phyloP scores from a whole-genome alignment of 1,140 invertebrate species.

The Formica exsecta region DNA sequence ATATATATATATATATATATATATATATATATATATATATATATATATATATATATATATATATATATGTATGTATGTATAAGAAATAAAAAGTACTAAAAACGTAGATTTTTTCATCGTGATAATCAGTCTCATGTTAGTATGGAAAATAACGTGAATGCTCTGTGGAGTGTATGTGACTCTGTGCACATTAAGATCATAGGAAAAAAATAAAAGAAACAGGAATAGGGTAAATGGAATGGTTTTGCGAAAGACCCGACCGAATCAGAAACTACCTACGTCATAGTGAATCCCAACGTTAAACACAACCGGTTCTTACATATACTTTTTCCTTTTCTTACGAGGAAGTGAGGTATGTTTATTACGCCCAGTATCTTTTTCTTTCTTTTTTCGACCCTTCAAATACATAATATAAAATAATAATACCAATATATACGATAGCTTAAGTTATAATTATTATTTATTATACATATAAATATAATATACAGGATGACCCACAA shows the following conservation, averaged over 20 bases:
- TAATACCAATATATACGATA: background rate
- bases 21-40: background rate
- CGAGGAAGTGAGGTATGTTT: background rate
- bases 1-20: no score
- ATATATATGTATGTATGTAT: background rate
- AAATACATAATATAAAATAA: background rate
- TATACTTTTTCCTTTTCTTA: constrained; percentile 1
- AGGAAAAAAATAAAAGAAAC: background rate
- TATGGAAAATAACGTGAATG: background rate
- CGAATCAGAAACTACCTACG: background rate
- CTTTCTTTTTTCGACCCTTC: background rate
- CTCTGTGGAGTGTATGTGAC: background rate
- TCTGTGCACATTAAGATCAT: background rate
- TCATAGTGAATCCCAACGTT: constrained; percentile 49
- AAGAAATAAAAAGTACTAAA: background rate
- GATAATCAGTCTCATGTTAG: background rate
- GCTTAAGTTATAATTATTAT: background rate
- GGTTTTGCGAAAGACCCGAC: background rate
- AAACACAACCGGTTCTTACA: constrained; percentile 43
- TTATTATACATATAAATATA: no score
- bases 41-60: no score
- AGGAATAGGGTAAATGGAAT: constrained; percentile 11
- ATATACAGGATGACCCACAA: no score
- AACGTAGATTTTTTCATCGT: background rate
- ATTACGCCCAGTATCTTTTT: background rate